A percentile compares a stretch with the other conserved stretches of the same genome.
Evolutionary conservation across 92 coral and sea anemone genomes (phyloP).

Genomic region (Chrysogorgia sp.): DNA sequence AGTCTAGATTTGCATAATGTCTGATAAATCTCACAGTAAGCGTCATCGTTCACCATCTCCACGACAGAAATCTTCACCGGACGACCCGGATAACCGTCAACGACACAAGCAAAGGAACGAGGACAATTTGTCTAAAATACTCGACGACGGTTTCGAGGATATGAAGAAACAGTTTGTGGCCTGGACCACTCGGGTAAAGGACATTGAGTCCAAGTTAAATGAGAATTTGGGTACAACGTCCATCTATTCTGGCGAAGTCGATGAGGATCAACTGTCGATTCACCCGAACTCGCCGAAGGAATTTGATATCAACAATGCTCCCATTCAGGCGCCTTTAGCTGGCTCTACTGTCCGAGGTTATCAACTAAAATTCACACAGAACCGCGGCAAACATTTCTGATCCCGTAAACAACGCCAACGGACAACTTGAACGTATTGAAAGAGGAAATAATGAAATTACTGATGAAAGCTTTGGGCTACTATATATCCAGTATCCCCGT

Average conservation of each 20-base stretch:
- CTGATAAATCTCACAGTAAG: slow-evolving; percentile 13
- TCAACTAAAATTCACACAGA: slow-evolving; percentile 44
- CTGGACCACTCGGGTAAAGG: slow-evolving; percentile 10
- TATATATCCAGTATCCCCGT: slow-evolving; percentile 20
- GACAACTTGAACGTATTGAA: background rate
- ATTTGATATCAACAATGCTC: background rate
- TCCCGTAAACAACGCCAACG: slow-evolving; percentile 3
- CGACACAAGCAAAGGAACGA: slow-evolving; percentile 8
- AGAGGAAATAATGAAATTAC: slow-evolving; percentile 37
- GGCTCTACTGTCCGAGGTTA: slow-evolving; percentile 52
- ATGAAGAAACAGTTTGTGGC: slow-evolving; percentile 23
- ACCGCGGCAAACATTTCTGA: slow-evolving; percentile 20
- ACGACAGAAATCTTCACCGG: background rate
- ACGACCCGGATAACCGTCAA: background rate
- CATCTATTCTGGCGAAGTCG: background rate
- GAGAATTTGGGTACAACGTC: background rate
- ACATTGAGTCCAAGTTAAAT: slow-evolving; percentile 11
- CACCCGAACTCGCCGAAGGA: slow-evolving; percentile 16
- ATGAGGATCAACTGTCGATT: slow-evolving; percentile 22
- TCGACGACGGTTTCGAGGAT: slow-evolving; percentile 10
- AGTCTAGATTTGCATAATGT: background rate
- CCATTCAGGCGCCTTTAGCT: slow-evolving; percentile 46
- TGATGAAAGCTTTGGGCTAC: slow-evolving; percentile 42
- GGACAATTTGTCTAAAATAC: background rate
- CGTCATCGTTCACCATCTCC: slow-evolving; percentile 34